Evolutionary conservation across 64 coral and sea anemone genomes (phyloP), one percentile per base, ranked within the genome.

Genomic region (Montipora capricornis): DNA sequence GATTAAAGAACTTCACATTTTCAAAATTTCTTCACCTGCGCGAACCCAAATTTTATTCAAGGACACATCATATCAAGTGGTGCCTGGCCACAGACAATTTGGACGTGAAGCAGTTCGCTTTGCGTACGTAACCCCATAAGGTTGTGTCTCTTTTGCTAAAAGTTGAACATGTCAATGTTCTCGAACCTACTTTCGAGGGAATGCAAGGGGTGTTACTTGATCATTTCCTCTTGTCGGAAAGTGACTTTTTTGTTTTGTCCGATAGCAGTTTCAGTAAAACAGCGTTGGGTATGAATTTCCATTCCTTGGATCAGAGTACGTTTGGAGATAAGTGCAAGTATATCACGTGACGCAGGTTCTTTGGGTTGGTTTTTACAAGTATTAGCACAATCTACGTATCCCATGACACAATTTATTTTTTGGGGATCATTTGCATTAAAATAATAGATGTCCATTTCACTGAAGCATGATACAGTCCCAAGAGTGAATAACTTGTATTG

Each of bases 251-350:
- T 16, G 89, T 96, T 17, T 66, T 96, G 59, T 96, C 94, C 2
- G 86, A 84, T 17, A 96, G 94, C 22, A 92, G 83, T 16, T 96
- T 96, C 47, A 87, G 94, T 26, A 92, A 52, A 20, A 93, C 94
- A 47, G 77, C 94, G 13, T 85, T 96, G 19, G 94, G 94, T 3
- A 51, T 92, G 19, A 87, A 75, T 48, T 96, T 91, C 15, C 94
- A 96, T 62, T 90, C 90, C 2, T 58, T 89, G 17, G 74, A 61
- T 3, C 46, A 76, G 4, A 73, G 61, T 74, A 93, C 92, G 8
- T 93, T 88, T 74, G 92, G 84, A 14, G 76, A 93, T 6, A 88
- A 67, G 47, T 93, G 92, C 74, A 66, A 84, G 44, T 84, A 76
- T 47, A 57, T 78, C 16, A 92, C 71, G 26, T 46, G 74, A 89